Base-by-base conservation (phyloP, 2,797 vertebrate species). In the Arnoldichthys spilopterus region DNA sequence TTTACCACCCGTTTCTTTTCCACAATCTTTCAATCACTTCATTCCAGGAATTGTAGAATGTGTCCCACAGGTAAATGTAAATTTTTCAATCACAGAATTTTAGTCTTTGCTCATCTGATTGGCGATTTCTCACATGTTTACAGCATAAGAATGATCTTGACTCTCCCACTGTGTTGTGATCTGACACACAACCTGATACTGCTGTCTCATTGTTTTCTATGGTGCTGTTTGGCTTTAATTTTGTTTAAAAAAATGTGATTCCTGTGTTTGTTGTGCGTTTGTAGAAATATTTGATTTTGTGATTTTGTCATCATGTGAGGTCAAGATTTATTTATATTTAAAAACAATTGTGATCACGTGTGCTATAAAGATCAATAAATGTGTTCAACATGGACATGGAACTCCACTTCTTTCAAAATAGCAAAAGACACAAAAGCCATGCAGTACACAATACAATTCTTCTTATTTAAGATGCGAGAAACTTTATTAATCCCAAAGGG, bases 201-300 rank as follows among this genome's bases (percentile, higher is more conserved):
- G 34, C 16, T 45, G 37, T 34, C 63, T 69, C 32, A n/a, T 1
- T 22, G 58, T 32, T 43, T 73, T 66, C 32, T 54, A 0, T 30
- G 51, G 43, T 61, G 72, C 43, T 80, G 18, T 73, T 16, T 86
- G 72, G 71, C 76, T 26, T 47, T 61, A 32, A 24, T 6, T 77
- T 88, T 85, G 80, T 87, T 83, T 67, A 88, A 86, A n/a, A n/a
- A n/a, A n/a, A n/a, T 86, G 75, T 79, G 85, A 56, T 88, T 91
- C 82, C 84, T 22, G 86, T 75, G 56, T 76, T 53, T 91, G 86
- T 88, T 87, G 59, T 88, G 83, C 84, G 87, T 64, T 64, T 34
- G 26, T 53, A 22, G 22, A 28, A 6, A 4, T 63, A 49, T 66
- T 76, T 83, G 76, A 80, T 81, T 86, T 86, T 84, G 89, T 43